Evolutionary conservation across 2,113 vertebrate species (phyloP).

Genomic region (Sardina pilchardus): DNA sequence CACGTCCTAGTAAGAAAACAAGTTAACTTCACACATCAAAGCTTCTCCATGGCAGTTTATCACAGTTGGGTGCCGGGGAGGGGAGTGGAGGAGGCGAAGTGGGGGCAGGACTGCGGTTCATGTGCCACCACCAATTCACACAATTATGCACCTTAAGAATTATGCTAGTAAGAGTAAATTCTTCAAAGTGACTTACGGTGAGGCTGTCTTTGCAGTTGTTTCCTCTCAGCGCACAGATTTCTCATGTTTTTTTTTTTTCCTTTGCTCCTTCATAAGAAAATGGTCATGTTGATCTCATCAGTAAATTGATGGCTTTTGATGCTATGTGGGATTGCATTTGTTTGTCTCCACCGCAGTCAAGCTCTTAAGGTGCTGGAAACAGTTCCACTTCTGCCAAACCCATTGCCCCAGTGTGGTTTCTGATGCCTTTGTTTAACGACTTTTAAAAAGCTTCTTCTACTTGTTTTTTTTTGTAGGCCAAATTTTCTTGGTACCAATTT

Average conservation of each 20-base stretch:
- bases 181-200: not conserved
- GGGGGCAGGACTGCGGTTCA: conserved; percentile 28
- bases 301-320: not conserved
- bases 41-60: conserved; percentile 44
- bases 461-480: not conserved
- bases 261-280: not conserved
- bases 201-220: not conserved
- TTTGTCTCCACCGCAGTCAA: not conserved
- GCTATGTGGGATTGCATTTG: not conserved
- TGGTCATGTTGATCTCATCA: not conserved
- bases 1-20: conserved; percentile 55
- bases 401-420: not conserved
- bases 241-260: not conserved
- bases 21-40: conserved; percentile 53
- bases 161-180: not conserved
- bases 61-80: conserved; percentile 36
- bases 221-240: not conserved
- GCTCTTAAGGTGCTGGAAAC: not conserved
- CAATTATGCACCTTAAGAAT: conserved; percentile 26
- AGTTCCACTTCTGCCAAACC: not conserved
- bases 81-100: conserved; percentile 20
- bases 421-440: not conserved
- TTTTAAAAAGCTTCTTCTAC: not conserved
- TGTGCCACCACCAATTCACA: conserved; percentile 33
- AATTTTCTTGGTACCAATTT: not conserved